These are phyloP conservation scores for Ricordea florida DNA, from an alignment of 92 coral and sea anemone species.

Conservation along the genomic window DNA sequence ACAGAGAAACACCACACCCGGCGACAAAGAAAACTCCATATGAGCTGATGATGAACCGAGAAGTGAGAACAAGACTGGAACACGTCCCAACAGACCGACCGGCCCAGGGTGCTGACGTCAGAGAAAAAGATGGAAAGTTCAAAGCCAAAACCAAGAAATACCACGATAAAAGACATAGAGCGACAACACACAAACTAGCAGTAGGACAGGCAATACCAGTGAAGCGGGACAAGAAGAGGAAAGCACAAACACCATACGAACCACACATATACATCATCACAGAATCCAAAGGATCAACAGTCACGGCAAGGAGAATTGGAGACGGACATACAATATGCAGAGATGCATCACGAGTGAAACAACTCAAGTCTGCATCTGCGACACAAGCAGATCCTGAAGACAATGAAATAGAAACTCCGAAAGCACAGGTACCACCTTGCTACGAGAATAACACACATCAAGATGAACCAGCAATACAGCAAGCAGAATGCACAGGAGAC, in stretches of 20 bases:
- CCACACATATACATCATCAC: slow-evolving; percentile 59
- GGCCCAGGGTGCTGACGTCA: slow-evolving; percentile 22
- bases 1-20: slow-evolving; percentile 60
- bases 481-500: background rate
- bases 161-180: slow-evolving; percentile 56
- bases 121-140: slow-evolving; percentile 51
- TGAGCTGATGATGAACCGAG: slow-evolving; percentile 50
- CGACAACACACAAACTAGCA: slow-evolving; percentile 32
- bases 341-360: slow-evolving; percentile 43
- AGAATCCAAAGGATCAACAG: slow-evolving; percentile 42
- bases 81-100: slow-evolving; percentile 50
- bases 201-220: slow-evolving; percentile 60
- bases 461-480: background rate
- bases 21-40: slow-evolving; percentile 61
- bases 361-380: slow-evolving; percentile 34
- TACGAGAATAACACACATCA: background rate
- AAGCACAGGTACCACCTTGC: background rate
- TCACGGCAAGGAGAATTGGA: slow-evolving; percentile 50
- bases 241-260: slow-evolving; percentile 55
- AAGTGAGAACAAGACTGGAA: slow-evolving; percentile 53
- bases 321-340: slow-evolving; percentile 48
- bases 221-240: slow-evolving; percentile 54
- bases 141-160: slow-evolving; percentile 41
- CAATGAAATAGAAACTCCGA: background rate
- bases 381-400: background rate